Base-by-base conservation (phyloP, 2,797 vertebrate species). In the Melanotaenia maccullochi region DNA sequence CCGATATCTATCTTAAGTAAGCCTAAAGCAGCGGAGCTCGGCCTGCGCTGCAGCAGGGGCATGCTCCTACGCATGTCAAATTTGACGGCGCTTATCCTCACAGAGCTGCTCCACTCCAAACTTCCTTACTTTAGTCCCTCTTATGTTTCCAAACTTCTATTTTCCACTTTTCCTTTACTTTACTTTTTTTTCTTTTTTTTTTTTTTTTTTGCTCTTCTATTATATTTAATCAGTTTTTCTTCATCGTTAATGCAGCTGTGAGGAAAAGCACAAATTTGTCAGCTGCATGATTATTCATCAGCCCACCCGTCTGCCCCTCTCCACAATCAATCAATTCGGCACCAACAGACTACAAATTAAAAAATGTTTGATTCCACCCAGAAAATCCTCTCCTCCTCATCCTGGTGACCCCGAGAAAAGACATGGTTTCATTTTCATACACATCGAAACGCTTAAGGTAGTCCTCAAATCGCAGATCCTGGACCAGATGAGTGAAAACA, bases 1-100 rank as follows among this genome's bases (percentile, higher is more conserved):
- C 94, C 94, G 65, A 93, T 95, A 84, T 94, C 94, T 66, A 85
- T 95, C 81, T 92, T 95, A 92, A 95, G 94, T 95, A 95, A 95
- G 94, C 92, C 83, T 87, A 79, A 92, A 79, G 91, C 66, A 81
- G 87, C 88, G 87, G 84, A 75, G 76, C 85, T 75, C 64, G 62
- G 71, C 63, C 86, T 84, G 73, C 90, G 65, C 82, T 49, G 85
- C 90, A 81, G 87, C 87, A 87, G 86, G 80, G 82, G 92, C 92
- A 93, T 92, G 92, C 85, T 75, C 66, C 74, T 65, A 80, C 83
- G 79, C 85, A 14, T 74, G 91, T 71, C 92, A 91, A 89, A 93
- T 94, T 89, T 93, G 89, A 66, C 11, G 69, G 75, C 52, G 66
- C 63, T 71, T 44, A 38, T 82, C 80, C 89, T 91, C 90, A 89